Conservation (phyloP, 64 coral and sea anemone species). For the Porites lutea region DNA sequence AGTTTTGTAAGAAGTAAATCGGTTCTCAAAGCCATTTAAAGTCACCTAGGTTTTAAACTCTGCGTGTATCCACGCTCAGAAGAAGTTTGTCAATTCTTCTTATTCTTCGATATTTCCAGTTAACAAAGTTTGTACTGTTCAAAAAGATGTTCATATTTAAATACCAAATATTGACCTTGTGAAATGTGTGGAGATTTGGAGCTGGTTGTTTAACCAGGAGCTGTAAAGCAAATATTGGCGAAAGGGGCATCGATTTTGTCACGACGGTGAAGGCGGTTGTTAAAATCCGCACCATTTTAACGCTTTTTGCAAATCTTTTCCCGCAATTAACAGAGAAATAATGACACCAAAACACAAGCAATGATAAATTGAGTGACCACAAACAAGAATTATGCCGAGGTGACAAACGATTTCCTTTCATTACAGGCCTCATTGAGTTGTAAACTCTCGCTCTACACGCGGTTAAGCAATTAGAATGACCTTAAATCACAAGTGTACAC, state of each 20-base stretch:
- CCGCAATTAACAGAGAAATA: background rate
- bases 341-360: background rate
- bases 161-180: conserved; percentile 59
- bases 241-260: background rate
- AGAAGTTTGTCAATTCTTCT: background rate
- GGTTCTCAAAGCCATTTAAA: background rate
- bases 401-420: conserved; percentile 40
- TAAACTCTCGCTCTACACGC: background rate
- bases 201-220: conserved; percentile 36
- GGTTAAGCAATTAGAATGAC: conserved; percentile 17
- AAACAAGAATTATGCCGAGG: conserved; percentile 29
- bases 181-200: conserved; percentile 46
- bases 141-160: conserved; percentile 54
- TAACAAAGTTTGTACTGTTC: conserved; percentile 7
- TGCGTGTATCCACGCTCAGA: background rate
- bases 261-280: background rate
- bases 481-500: background rate
- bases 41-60: background rate
- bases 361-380: conserved; percentile 1
- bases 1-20: background rate
- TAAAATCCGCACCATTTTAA: background rate
- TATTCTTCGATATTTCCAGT: background rate
- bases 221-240: conserved; percentile 46
- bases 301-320: background rate
- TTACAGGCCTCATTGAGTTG: conserved; percentile 4